Evolutionary conservation across 2,113 vertebrate species (phyloP).

Genomic region (Ceyx margarethae): DNA sequence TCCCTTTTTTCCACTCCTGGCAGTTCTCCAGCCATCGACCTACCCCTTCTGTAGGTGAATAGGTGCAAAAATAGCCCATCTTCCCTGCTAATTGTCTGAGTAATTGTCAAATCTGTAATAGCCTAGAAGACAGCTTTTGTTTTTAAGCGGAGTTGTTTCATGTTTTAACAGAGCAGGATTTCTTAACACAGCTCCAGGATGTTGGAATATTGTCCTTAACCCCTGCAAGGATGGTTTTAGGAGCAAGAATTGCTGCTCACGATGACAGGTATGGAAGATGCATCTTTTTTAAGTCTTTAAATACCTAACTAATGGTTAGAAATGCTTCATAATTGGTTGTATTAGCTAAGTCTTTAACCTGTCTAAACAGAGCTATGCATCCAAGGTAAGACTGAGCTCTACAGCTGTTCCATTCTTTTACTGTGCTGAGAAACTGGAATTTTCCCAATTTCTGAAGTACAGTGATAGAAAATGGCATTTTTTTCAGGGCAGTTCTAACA

Average conservation of each 20-base stretch:
- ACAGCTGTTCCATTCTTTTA: neutral
- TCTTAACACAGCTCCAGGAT: constrained; percentile 92
- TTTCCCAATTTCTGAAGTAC: neutral
- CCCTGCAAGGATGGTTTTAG: constrained; percentile 93
- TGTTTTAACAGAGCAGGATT: constrained; percentile 88
- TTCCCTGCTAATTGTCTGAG: neutral
- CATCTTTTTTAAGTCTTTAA: neutral
- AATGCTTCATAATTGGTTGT: neutral
- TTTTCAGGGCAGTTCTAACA: neutral
- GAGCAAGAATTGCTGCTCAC: constrained; percentile 92
- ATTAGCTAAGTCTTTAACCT: neutral
- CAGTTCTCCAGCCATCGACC: neutral
- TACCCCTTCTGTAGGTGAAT: neutral
- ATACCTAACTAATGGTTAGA: neutral
- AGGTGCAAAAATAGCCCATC: neutral
- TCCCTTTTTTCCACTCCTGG: neutral
- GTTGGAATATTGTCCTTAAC: constrained; percentile 95
- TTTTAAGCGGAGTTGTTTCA: constrained; percentile 36
- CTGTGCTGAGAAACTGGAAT: neutral
- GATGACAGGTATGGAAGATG: constrained; percentile 88
- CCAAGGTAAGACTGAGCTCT: neutral
- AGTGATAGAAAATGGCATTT: neutral
- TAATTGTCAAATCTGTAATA: neutral
- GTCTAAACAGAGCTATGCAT: neutral
- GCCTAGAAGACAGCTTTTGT: neutral